phyloP scores from a whole-genome alignment of 2,888 invertebrate genomes.

The Rhodophaea formosa region DNA sequence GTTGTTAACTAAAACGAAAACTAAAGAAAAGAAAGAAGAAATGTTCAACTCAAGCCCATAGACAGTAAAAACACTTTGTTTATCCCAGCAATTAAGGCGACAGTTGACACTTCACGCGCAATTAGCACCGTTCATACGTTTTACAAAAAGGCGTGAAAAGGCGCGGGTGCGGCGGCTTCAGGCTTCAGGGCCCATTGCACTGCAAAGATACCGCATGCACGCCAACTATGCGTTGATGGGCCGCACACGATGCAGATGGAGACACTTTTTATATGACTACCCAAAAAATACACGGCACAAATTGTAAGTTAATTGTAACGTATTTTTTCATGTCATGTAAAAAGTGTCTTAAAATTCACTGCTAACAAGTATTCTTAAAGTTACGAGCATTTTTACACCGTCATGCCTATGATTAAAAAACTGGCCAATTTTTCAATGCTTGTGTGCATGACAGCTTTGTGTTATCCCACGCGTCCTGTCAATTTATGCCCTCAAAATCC shows the following conservation, averaged over 20 bases:
- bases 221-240: constrained; percentile 65
- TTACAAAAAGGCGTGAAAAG: constrained; percentile 73
- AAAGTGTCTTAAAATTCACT: too few species aligned
- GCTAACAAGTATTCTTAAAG: too few species aligned
- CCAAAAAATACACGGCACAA: too few species aligned
- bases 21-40: background rate
- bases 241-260: constrained; percentile 66
- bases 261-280: background rate
- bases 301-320: too few species aligned
- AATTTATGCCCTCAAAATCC: too few species aligned
- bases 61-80: constrained; percentile 33
- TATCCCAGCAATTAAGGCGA: constrained; percentile 58
- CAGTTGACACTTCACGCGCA: constrained; percentile 69
- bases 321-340: too few species aligned
- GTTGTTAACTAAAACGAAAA: background rate
- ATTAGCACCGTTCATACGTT: constrained; percentile 46
- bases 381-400: too few species aligned
- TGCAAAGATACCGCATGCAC: constrained; percentile 65
- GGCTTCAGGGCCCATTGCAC: constrained; percentile 71
- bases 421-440: too few species aligned
- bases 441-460: too few species aligned
- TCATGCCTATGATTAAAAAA: too few species aligned
- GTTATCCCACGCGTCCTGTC: too few species aligned
- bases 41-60: background rate
- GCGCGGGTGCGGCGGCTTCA: constrained; percentile 3